Conservation (phyloP, 2,113 vertebrate species). For the Glareola pratincola region DNA sequence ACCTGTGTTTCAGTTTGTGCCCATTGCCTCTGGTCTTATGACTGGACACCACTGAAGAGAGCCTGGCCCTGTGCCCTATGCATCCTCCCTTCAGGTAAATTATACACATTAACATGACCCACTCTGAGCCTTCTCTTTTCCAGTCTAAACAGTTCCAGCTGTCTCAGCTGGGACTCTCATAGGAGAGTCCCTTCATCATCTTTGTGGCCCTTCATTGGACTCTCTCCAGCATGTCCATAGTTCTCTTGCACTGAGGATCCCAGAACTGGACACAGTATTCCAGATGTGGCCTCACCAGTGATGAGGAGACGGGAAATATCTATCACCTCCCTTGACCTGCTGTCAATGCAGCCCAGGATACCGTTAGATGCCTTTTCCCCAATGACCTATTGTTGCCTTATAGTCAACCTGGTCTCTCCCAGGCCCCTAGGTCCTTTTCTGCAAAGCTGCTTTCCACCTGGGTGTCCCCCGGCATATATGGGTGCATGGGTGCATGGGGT, state of each 20-base stretch:
- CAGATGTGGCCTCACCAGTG: background rate
- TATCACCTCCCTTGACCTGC: background rate
- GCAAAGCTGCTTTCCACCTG: background rate
- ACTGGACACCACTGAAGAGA: background rate
- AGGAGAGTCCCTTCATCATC: background rate
- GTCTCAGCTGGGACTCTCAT: background rate
- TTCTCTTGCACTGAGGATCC: background rate
- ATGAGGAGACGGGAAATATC: background rate
- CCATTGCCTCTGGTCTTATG: background rate
- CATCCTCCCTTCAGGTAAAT: background rate
- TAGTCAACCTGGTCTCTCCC: background rate
- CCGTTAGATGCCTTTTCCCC: background rate
- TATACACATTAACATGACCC: background rate
- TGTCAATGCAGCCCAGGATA: background rate
- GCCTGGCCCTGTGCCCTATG: background rate
- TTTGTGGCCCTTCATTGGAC: background rate
- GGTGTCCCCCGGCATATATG: background rate
- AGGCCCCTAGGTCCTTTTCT: background rate
- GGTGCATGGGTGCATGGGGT: background rate
- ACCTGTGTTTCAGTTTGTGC: too few relatives aligned
- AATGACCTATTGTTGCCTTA: background rate
- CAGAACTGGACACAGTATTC: background rate
- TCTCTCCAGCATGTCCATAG: background rate
- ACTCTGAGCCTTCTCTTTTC: background rate
- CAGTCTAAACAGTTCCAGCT: background rate